Evolutionary conservation across 2,888 invertebrate species (phyloP), one percentile per base, ranked within the genome.

Genomic region (Phengaris alcon): DNA sequence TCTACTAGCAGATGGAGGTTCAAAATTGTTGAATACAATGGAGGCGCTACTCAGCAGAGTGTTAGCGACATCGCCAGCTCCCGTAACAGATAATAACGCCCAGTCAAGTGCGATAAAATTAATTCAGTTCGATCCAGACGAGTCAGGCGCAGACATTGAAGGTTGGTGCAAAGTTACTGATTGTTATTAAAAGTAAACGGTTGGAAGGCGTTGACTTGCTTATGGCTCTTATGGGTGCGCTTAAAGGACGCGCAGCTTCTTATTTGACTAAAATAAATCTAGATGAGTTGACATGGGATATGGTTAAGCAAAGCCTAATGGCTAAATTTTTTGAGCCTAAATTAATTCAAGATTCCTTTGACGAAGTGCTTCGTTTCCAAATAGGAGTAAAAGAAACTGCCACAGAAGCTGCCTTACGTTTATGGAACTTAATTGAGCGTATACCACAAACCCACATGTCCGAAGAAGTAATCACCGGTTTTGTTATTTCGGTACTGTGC

Each of bases 311-410:
- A 57, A 22, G 22, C 22, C 48, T 78, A 70, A 70, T 78, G n/a
- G 76, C 77, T 10, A 78, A 73, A 69, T 77, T 78, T 51, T 68
- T 12, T n/a, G 69, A 72, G 52, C 76, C 76, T 7, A 77, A 73
- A 72, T 59, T 77, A 3, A 73, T 70, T n/a, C 77, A 79, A 72
- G 79, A 77, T n/a, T 77, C 77, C 55, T 78, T 79, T 15, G 78
- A 79, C 48, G 74, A 74, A 4, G 52, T 79, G 1, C 69, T 77
- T 44, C 69, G 75, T 10, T 78, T 79, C 44, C 76, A 79, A 76
- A 75, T 78, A 10, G 72, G 57, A 15, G 9, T 59, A 10, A 76
- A 78, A 68, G 76, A 79, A 73, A 73, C 77, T 3, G 75, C 77
- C 2, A 46, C 75, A 3, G 77, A 78, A 75, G 76, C 77, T 3